These are phyloP conservation scores for Drosophila asahinai DNA, from an alignment of 1,140 invertebrate species.

Conservation along the genomic window DNA sequence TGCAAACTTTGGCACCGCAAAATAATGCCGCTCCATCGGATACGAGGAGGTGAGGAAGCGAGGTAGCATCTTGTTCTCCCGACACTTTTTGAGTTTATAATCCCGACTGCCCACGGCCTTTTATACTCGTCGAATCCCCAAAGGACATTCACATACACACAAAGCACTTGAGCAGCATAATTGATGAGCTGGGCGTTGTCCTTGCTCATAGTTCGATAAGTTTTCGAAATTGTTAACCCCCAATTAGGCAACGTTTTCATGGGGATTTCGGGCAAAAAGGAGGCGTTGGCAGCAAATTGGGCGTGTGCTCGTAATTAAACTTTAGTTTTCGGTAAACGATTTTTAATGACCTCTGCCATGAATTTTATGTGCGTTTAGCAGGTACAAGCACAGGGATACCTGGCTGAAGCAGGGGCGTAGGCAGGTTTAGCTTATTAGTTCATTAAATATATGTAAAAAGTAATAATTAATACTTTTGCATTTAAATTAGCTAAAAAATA, in stretches of 20 bases:
- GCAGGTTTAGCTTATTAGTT: too few species aligned
- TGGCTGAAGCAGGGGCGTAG: neutral
- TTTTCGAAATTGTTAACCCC: constrained; percentile 56
- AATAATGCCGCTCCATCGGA: constrained; percentile 71
- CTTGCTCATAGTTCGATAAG: constrained; percentile 63
- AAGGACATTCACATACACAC: constrained; percentile 3
- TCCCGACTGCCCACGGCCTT: neutral
- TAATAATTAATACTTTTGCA: neutral
- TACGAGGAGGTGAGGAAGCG: constrained; percentile 57
- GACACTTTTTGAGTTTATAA: constrained; percentile 50
- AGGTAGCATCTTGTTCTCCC: constrained; percentile 59
- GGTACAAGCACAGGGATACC: constrained; percentile 5
- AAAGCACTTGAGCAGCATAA: constrained; percentile 51
- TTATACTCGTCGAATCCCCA: constrained; percentile 38
- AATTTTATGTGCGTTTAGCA: constrained; percentile 17
- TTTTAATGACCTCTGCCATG: constrained; percentile 41
- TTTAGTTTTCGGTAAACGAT: constrained; percentile 49
- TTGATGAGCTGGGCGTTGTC: constrained; percentile 63
- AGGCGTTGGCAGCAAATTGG: constrained; percentile 21
- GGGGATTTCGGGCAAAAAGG: neutral
- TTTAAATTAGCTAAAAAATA: neutral
- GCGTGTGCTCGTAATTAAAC: constrained; percentile 60
- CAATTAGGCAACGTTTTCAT: constrained; percentile 67
- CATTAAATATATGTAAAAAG: neutral
- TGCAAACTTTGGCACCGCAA: constrained; percentile 70